Evolutionary conservation across 2,888 invertebrate species (phyloP).

Genomic region (Mimas tiliae): DNA sequence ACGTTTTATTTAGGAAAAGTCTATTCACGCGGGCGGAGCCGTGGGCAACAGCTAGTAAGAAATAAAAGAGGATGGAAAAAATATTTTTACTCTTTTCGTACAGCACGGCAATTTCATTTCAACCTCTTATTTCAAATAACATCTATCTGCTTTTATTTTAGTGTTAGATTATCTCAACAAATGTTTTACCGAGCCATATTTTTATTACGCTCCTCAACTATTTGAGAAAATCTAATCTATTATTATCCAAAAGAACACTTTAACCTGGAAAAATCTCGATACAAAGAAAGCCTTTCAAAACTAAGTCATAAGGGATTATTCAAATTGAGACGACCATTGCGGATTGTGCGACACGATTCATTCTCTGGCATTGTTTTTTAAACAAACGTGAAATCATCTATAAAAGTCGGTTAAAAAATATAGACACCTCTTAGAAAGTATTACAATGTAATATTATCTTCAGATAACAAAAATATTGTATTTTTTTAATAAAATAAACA

Average conservation of each 20-base stretch:
- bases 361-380: neutral
- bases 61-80: too few species aligned
- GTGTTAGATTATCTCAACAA: neutral
- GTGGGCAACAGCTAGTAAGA: too few species aligned
- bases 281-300: slow-evolving; percentile 5
- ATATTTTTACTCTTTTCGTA: too few species aligned
- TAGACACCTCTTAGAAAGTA: too few species aligned
- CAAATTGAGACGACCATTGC: neutral
- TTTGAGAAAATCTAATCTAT: neutral
- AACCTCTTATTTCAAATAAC: too few species aligned
- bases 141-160: neutral
- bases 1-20: too few species aligned
- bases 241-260: neutral
- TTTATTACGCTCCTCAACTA: neutral
- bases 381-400: neutral
- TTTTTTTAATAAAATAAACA: too few species aligned
- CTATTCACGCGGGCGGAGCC: too few species aligned
- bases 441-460: too few species aligned
- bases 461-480: too few species aligned
- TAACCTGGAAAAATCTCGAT: neutral
- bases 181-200: neutral
- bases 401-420: too few species aligned
- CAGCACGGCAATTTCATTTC: too few species aligned
- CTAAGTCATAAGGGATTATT: neutral
- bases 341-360: neutral